phyloP scores from a whole-genome alignment of 2,888 invertebrate genomes.

The Mactromeris polynyma region DNA sequence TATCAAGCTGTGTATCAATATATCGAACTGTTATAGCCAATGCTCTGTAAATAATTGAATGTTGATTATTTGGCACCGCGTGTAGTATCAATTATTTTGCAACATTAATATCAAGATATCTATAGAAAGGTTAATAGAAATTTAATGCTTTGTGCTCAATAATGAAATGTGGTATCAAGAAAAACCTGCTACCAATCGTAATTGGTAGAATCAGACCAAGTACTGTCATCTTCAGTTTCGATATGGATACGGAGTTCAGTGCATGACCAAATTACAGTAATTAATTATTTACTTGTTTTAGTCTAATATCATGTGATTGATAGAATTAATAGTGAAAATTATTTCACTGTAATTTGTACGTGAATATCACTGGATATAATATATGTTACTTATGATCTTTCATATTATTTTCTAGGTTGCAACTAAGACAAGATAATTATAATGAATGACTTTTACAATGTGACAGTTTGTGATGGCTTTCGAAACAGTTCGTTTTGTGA shows the following conservation, averaged over 20 bases:
- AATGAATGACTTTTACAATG: background rate
- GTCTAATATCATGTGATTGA: no score
- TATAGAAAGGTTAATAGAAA: background rate
- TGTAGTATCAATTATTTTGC: background rate
- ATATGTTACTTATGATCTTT: background rate
- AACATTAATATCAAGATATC: background rate
- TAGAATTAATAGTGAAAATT: no score
- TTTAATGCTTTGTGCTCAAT: no score
- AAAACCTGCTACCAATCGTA: no score
- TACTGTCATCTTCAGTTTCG: no score
- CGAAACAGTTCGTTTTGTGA: constrained; percentile 21
- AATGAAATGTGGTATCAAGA: no score
- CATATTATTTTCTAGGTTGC: background rate
- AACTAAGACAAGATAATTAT: background rate
- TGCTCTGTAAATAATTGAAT: background rate
- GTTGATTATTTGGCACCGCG: background rate
- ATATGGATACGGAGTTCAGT: no score
- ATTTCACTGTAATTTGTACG: no score
- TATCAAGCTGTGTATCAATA: background rate
- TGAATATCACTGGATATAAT: no score
- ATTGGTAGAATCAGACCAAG: no score
- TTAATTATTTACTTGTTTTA: no score
- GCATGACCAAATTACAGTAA: no score
- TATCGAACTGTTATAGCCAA: background rate
- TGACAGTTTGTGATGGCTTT: constrained; percentile 3